Base-by-base conservation (phyloP, 35 echinoderm and acorn worm genomes). In the Heliocidaris tuberculata region DNA sequence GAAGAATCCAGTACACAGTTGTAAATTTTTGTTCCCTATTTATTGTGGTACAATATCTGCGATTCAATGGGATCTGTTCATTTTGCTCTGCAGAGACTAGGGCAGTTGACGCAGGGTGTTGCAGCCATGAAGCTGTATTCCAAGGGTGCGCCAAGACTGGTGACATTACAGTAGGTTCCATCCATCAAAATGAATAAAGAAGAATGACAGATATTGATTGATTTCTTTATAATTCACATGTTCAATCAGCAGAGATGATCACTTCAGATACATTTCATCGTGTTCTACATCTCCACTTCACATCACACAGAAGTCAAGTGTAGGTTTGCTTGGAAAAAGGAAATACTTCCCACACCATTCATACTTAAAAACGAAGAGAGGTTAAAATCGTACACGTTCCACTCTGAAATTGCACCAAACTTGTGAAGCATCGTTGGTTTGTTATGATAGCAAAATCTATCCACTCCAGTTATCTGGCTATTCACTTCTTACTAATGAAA, bases 371-470 rank as follows among this genome's bases (percentile, higher is more conserved):
- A 7, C 8, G 21, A n/a, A 78, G 8, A 7, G 65, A 19, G 2
- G 12, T 9, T 60, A 2, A 60, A 60, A 60, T 9, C 6, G 59
- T 9, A 60, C 59, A 78, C 21, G 21, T 78, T n/a, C 65, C 27
- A 12, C 19, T 12, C 59, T 2, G 19, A 60, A 60, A 60, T 12
- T 60, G 59, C 19, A 60, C 59, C 59, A 13, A 60, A 60, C 11
- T 60, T 19, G 59, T 60, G 59, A 78, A 78, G 65, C 15, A 27
- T 78, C 6, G 21, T 78, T 78, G 21, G 19, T 78, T 78, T 78
- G 65, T 78, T 78, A n/a, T 78, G 65, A 78, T 78, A 78, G 65
- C 65, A 27, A 78, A 27, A 78, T 78, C 65, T 78, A 78, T 78
- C 65, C 65, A 78, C 65, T 78, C 65, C 65, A 78, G 65, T 78